Percentiles rank a stretch among this genome's conserved stretches.
These are phyloP conservation scores for Rynchops niger DNA, from an alignment of 2,113 vertebrate species.

Conservation along the genomic window DNA sequence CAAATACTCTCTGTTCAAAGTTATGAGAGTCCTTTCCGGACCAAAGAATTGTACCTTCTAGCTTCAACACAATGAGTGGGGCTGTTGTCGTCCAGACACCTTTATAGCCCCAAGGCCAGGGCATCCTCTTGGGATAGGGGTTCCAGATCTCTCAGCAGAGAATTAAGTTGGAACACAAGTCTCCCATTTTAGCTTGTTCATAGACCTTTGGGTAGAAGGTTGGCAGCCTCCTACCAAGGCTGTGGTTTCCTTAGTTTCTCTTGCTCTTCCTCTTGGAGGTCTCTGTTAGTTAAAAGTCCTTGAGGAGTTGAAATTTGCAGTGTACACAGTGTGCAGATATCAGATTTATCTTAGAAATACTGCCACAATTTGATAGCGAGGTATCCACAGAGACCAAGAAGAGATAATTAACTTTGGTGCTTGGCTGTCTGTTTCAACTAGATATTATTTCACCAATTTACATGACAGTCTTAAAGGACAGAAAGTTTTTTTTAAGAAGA, in stretches of 20 bases:
- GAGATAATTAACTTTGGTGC: conserved; percentile 16
- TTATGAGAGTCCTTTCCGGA: background rate
- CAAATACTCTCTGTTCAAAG: background rate
- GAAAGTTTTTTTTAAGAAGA: background rate
- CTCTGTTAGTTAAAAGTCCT: background rate
- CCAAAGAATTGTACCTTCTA: background rate
- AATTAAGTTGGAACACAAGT: background rate
- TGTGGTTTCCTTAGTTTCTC: background rate
- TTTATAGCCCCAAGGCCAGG: background rate
- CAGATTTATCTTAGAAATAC: background rate
- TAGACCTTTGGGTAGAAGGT: background rate
- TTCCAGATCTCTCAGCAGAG: background rate
- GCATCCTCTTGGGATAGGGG: background rate
- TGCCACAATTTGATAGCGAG: background rate
- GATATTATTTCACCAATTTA: conserved; percentile 25
- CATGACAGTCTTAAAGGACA: background rate
- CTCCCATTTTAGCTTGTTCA: background rate
- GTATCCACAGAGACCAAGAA: background rate
- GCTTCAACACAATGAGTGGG: background rate
- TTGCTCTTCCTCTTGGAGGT: background rate
- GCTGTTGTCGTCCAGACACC: background rate
- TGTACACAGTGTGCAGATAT: background rate
- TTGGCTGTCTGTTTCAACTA: conserved; percentile 34
- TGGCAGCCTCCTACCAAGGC: background rate
- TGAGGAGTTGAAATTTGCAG: background rate